phyloP scores from a whole-genome alignment of 2,888 invertebrate genomes.

The Noctua comes region DNA sequence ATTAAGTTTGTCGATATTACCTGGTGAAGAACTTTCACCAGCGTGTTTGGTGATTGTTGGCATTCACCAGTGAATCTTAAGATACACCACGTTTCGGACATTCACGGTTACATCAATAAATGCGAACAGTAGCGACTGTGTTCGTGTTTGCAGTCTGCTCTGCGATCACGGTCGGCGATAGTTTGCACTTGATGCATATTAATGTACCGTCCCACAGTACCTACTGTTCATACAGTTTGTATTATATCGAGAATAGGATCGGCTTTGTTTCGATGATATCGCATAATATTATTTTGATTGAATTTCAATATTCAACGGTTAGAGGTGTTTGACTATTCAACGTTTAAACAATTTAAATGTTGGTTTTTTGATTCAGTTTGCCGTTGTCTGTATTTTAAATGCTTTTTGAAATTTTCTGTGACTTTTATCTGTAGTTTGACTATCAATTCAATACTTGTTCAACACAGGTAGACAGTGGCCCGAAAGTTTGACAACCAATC shows the following conservation, averaged over 20 bases:
- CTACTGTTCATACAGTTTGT: slow-evolving; percentile 61
- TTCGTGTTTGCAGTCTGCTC: slow-evolving; percentile 69
- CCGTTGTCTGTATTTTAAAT: neutral
- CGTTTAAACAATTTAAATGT: slow-evolving; percentile 6
- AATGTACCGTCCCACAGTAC: slow-evolving; percentile 72
- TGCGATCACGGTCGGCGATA: slow-evolving; percentile 73
- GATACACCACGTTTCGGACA: neutral
- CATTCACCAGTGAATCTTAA: neutral
- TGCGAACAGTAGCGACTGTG: slow-evolving; percentile 58
- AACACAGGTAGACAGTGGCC: too few species aligned
- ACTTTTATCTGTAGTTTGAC: neutral
- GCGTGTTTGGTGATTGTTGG: neutral
- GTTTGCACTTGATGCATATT: slow-evolving; percentile 82
- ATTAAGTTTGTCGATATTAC: neutral
- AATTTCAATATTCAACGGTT: slow-evolving; percentile 54
- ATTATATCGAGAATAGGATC: slow-evolving; percentile 56
- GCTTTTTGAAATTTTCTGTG: too few species aligned
- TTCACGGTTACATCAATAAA: neutral
- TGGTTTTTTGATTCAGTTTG: slow-evolving; percentile 4
- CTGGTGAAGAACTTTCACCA: neutral
- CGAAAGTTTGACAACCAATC: too few species aligned
- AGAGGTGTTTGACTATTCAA: slow-evolving; percentile 24
- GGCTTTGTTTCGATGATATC: slow-evolving; percentile 52
- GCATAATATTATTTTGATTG: slow-evolving; percentile 52
- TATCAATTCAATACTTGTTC: too few species aligned